Conservation (phyloP, 2,113 vertebrate species). For the Microtus richardsoni region DNA sequence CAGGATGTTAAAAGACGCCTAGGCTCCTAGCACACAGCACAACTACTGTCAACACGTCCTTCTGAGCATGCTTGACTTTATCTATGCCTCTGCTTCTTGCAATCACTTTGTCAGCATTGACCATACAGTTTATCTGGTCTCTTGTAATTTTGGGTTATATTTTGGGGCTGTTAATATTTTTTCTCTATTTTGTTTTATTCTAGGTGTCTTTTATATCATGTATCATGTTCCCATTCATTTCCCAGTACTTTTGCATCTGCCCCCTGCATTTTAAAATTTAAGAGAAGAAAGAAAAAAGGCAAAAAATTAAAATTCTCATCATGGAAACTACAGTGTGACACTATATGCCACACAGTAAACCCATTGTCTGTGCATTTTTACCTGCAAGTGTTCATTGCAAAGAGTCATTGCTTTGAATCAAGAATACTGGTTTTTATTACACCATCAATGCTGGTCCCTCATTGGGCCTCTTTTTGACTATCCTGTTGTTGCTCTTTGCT, state of each 20-base stretch:
- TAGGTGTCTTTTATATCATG: neutral
- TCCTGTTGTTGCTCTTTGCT: neutral
- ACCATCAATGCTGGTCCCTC: neutral
- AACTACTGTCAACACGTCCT: neutral
- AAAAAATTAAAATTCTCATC: neutral
- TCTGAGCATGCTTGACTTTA: constrained; percentile 11
- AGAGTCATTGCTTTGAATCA: neutral
- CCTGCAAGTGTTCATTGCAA: neutral
- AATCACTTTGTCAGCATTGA: neutral
- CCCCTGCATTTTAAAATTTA: neutral
- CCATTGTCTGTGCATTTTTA: neutral
- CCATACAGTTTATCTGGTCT: neutral
- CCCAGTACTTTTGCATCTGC: neutral
- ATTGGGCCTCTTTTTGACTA: neutral
- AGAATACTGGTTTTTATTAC: neutral
- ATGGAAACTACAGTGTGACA: neutral
- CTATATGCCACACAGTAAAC: neutral
- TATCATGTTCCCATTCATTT: neutral
- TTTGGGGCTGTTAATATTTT: neutral
- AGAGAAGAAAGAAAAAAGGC: neutral
- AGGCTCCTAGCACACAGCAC: neutral
- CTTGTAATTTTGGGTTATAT: neutral
- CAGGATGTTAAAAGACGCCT: neutral
- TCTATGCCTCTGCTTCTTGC: neutral
- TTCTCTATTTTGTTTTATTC: neutral